Evolutionary conservation across 1,140 invertebrate genomes (phyloP).

Genomic region (Aphaenogaster rudis): DNA sequence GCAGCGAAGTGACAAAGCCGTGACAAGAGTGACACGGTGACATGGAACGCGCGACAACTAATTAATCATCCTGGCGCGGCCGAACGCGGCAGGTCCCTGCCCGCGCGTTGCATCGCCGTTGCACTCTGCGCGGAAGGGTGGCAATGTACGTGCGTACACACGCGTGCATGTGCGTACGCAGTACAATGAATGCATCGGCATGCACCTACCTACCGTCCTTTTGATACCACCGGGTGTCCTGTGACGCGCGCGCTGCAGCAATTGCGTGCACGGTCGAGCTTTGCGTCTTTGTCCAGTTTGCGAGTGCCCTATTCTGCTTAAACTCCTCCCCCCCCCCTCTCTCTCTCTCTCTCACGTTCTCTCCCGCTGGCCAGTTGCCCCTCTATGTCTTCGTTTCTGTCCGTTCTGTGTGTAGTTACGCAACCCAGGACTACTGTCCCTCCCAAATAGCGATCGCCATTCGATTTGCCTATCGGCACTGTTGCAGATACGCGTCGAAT

Average conservation of each 20-base stretch:
- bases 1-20: constrained; percentile 86
- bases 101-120: constrained; percentile 36
- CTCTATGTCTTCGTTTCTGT: constrained; percentile 53
- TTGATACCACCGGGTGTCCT: constrained; percentile 72
- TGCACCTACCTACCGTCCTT: constrained; percentile 78
- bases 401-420: background rate
- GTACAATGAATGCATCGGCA: constrained; percentile 83
- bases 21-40: constrained; percentile 87
- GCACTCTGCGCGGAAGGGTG: background rate
- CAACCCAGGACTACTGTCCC: background rate
- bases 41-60: constrained; percentile 86
- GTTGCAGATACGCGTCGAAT: constrained; percentile 69
- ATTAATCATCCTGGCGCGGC: constrained; percentile 85
- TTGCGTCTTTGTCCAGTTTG: constrained; percentile 51
- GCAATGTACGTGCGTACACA: too few species aligned
- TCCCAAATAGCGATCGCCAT: constrained; percentile 62
- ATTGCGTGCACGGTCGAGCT: constrained; percentile 48
- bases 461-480: constrained; percentile 80
- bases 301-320: constrained; percentile 51
- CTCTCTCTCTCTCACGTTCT: background rate
- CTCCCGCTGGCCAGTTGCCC: background rate
- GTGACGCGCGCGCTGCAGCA: constrained; percentile 34
- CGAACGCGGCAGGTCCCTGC: constrained; percentile 72
- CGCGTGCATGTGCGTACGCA: background rate
- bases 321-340: background rate